These are phyloP conservation scores for Euplagia quadripunctaria DNA, from an alignment of 2,888 invertebrate genomes.

Conservation along the genomic window DNA sequence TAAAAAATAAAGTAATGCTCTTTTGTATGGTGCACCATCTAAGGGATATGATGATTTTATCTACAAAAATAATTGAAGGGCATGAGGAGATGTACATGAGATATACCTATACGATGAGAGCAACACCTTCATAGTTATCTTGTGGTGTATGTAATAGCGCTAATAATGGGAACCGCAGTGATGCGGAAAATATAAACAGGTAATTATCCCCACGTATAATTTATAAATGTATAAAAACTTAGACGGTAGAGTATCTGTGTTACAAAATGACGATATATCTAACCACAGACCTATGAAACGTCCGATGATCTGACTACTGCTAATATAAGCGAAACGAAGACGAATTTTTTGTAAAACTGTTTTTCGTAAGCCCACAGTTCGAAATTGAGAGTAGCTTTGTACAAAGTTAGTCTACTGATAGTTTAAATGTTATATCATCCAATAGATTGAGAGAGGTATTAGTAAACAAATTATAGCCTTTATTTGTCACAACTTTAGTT, in stretches of 20 bases:
- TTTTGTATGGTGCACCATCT: neutral
- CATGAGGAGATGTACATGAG: conserved; percentile 36
- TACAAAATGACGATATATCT: conserved; percentile 9
- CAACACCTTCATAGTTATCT: conserved; percentile 2
- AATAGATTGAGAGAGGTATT: neutral
- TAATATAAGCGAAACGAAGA: neutral
- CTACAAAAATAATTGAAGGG: conserved; percentile 22
- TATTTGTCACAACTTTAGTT: neutral
- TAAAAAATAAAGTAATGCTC: neutral
- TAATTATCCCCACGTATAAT: conserved; percentile 42
- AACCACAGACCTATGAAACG: neutral
- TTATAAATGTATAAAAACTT: conserved; percentile 34
- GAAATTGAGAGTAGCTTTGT: neutral
- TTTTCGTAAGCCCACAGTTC: neutral
- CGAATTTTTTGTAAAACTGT: neutral
- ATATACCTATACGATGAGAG: conserved; percentile 22
- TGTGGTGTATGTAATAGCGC: conserved; percentile 32
- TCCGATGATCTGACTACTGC: neutral
- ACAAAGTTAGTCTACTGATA: neutral
- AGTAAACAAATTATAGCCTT: neutral
- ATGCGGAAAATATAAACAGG: conserved; percentile 51
- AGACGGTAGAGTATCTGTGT: conserved; percentile 30
- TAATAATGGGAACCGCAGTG: conserved; percentile 53
- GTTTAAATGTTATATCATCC: neutral
- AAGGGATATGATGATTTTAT: neutral